Percentiles rank a stretch among this genome's conserved stretches.
phyloP scores from a whole-genome alignment of 2,113 vertebrate genomes.

The Copsychus sechellarum region DNA sequence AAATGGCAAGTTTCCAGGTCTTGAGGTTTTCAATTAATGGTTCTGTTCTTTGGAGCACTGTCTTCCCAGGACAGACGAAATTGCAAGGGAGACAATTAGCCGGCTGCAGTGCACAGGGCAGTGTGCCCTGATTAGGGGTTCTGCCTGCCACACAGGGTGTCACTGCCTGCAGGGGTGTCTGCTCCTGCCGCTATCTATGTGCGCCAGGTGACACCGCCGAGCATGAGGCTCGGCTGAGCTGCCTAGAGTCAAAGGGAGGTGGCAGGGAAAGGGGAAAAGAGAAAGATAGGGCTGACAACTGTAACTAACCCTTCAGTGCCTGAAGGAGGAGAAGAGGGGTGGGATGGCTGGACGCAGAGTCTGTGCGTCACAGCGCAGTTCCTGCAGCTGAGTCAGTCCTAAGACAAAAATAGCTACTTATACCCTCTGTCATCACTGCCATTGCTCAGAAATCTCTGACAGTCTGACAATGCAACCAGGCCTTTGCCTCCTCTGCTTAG shows the following conservation, averaged over 20 bases:
- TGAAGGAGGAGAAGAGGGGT: background rate
- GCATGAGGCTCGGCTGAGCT: background rate
- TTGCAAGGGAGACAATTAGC: conserved; percentile 53
- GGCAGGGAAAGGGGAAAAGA: background rate
- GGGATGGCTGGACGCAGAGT: background rate
- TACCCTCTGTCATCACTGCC: background rate
- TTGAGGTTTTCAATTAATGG: conserved; percentile 1
- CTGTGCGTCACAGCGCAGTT: background rate
- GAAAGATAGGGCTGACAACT: background rate
- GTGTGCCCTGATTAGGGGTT: conserved; percentile 34
- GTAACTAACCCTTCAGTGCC: background rate
- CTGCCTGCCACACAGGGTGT: conserved; percentile 22
- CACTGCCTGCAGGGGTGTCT: conserved; percentile 50
- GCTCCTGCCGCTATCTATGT: conserved; percentile 23
- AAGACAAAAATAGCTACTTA: conserved; percentile 54
- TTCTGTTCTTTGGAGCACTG: conserved; percentile 22
- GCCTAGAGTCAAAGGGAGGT: background rate
- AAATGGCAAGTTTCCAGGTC: background rate
- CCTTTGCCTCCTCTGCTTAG: background rate
- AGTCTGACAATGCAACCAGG: background rate
- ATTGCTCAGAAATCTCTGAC: conserved; percentile 13
- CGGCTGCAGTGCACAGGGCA: background rate
- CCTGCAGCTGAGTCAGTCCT: conserved; percentile 50
- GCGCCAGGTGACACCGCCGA: conserved; percentile 11
- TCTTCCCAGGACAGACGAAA: conserved; percentile 43